Percentiles rank a stretch among this genome's conserved stretches.
phyloP scores from a whole-genome alignment of 2,113 vertebrate genomes.

The Syngnathus scovelli region DNA sequence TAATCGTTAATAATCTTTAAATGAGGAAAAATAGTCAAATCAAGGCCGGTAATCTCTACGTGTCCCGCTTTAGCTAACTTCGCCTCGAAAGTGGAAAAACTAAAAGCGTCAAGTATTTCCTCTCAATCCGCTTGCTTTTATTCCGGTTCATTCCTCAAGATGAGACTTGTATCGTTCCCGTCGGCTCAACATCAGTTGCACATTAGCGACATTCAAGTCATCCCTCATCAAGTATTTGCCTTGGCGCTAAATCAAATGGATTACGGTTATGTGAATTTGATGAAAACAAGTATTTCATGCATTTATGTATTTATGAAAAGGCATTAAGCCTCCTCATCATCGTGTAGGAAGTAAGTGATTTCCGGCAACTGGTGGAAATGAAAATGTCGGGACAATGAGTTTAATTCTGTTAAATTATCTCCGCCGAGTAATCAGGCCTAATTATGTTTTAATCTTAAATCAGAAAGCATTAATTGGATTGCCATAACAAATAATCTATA shows the following conservation, averaged over 20 bases:
- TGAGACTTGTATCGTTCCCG: slow-evolving; percentile 18
- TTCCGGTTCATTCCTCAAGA: not conserved
- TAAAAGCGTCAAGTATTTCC: not conserved
- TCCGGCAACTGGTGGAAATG: slow-evolving; percentile 8
- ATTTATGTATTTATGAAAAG: slow-evolving; percentile 3
- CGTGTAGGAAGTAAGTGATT: slow-evolving; percentile 26
- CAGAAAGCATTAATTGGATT: slow-evolving; percentile 24
- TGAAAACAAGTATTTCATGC: slow-evolving; percentile 22
- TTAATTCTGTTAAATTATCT: slow-evolving; percentile 18
- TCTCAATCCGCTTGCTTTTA: not conserved
- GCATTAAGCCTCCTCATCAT: slow-evolving; percentile 2
- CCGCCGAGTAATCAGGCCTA: slow-evolving; percentile 13
- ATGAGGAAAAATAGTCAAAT: too few species aligned
- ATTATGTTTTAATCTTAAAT: slow-evolving; percentile 28
- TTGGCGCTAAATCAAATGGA: slow-evolving; percentile 19
- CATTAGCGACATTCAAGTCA: not conserved
- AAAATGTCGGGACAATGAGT: slow-evolving; percentile 13
- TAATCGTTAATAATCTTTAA: too few species aligned
- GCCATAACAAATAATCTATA: slow-evolving; percentile 17
- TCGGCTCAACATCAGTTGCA: not conserved
- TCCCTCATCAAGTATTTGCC: slow-evolving; percentile 21
- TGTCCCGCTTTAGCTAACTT: not conserved
- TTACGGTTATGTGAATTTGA: slow-evolving; percentile 12
- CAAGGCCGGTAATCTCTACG: too few species aligned
- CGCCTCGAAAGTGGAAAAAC: not conserved